Base-by-base conservation (phyloP, 2,888 invertebrate species). In the Portevinia maculata region DNA sequence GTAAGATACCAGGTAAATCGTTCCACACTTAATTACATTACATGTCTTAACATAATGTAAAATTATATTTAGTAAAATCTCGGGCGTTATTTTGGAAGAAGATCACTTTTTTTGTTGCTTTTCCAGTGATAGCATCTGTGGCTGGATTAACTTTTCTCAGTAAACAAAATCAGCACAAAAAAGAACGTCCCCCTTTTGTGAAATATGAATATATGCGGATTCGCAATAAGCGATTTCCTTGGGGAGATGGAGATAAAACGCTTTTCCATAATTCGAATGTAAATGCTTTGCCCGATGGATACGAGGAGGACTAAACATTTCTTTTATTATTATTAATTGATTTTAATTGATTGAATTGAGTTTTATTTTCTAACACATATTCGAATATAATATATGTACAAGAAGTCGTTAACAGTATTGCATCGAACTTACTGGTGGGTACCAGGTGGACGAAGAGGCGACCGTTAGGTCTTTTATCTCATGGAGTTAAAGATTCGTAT, bases 271-370 rank as follows among this genome's bases (percentile, higher is more conserved):
- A 87, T 55, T 32, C 46, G 0, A 19, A 79, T 3, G 53, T 53
- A 34, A 87, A 87, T 62, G 73, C 88, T 3, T 21, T 87, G 19
- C 86, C 87, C 6, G 85, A 74, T 2, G 87, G 87, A 1, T 87
- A 87, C 37, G 88, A 88, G 46, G 86, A 24, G 5, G 5, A 24
- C 5, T 3, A 24, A n/a, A n/a, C n/a, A n/a, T n/a, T n/a, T n/a
- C n/a, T n/a, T n/a, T 24, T 2, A 5, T 5, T 24, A 24, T 3
- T 24, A 24, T 24, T 3, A 24, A 24, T 24, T 24, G 24, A 5
- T 24, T 24, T 24, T 24, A 24, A 3, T 24, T 24, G n/a, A n/a
- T 24, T 24, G 2, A 24, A 24, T 24, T 24, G 24, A 24, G 5
- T 24, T 24, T 24, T 24, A 3, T 24, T 24, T 24, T 24, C 5